These are phyloP conservation scores for Lathamus discolor DNA, from an alignment of 2,113 vertebrate species.

Conservation along the genomic window DNA sequence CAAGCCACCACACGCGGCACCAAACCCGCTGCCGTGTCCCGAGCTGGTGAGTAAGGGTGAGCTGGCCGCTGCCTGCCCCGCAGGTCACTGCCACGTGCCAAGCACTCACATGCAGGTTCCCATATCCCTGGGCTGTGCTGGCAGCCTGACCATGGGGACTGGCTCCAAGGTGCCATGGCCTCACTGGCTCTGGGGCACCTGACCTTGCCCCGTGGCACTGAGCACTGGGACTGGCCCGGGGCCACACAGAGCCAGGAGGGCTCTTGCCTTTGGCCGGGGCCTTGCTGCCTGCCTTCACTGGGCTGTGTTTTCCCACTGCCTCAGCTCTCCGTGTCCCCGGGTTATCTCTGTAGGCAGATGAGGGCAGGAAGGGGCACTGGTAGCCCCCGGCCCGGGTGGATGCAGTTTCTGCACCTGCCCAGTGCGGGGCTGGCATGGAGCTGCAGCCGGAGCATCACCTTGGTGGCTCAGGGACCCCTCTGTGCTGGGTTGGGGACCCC, in stretches of 20 bases:
- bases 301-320: not conserved
- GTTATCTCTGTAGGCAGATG: slow-evolving; percentile 10
- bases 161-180: not conserved
- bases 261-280: not conserved
- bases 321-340: not conserved
- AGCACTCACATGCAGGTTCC: not conserved
- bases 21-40: not conserved
- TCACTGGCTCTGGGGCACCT: not conserved
- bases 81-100: not conserved
- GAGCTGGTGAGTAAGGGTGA: not conserved
- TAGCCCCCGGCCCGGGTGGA: not conserved
- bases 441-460: not conserved
- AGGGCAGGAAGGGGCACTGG: not conserved
- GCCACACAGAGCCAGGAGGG: rapidly evolving
- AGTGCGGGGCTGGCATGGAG: not conserved
- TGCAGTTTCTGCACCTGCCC: slow-evolving; percentile 1
- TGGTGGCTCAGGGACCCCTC: not conserved
- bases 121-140: not conserved
- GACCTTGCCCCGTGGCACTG: rapidly evolving
- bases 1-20: not conserved
- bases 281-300: not conserved
- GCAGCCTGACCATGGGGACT: not conserved
- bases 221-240: rapidly evolving
- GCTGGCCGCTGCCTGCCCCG: not conserved
- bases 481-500: not conserved